Percentiles rank a stretch among this genome's conserved stretches.
phyloP scores from a whole-genome alignment of 2,797 vertebrate genomes.

The Amphiprion clarkii region DNA sequence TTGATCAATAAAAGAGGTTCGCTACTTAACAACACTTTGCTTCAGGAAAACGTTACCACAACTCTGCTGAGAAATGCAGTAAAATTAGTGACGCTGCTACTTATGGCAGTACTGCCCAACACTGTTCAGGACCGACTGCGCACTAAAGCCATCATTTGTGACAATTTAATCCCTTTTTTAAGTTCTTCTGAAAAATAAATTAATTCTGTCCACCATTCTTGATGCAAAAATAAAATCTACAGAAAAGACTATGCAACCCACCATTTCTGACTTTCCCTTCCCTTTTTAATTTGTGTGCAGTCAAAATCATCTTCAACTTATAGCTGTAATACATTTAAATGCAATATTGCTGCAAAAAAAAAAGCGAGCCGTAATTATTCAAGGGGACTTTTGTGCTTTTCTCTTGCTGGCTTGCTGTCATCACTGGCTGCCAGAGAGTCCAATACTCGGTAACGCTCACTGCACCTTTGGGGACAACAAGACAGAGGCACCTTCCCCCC shows the following conservation, averaged over 20 bases:
- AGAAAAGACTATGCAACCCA: neutral
- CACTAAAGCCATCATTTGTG: neutral
- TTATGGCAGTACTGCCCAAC: neutral
- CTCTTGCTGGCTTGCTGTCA: constrained; percentile 59
- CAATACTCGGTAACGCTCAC: constrained; percentile 48
- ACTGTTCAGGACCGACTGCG: neutral
- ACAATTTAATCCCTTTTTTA: neutral
- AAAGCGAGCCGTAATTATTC: constrained; percentile 10
- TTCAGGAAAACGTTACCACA: too few species aligned
- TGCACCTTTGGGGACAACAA: constrained; percentile 73
- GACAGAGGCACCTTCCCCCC: constrained; percentile 57
- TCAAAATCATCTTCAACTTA: neutral
- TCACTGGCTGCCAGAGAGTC: constrained; percentile 49
- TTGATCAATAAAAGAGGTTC: too few species aligned
- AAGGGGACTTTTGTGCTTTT: constrained; percentile 36
- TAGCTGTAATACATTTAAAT: neutral
- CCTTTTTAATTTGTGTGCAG: neutral
- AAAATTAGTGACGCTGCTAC: too few species aligned
- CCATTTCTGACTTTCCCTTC: neutral
- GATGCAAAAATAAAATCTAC: neutral
- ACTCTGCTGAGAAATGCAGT: too few species aligned
- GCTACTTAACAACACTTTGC: too few species aligned
- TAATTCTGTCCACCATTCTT: neutral
- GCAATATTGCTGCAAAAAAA: constrained; percentile 5
- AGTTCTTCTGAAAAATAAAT: neutral